Percentiles rank a stretch among this genome's conserved stretches.
These are phyloP conservation scores for Calliopsis andreniformis DNA, from an alignment of 1,140 invertebrate genomes.

Conservation along the genomic window DNA sequence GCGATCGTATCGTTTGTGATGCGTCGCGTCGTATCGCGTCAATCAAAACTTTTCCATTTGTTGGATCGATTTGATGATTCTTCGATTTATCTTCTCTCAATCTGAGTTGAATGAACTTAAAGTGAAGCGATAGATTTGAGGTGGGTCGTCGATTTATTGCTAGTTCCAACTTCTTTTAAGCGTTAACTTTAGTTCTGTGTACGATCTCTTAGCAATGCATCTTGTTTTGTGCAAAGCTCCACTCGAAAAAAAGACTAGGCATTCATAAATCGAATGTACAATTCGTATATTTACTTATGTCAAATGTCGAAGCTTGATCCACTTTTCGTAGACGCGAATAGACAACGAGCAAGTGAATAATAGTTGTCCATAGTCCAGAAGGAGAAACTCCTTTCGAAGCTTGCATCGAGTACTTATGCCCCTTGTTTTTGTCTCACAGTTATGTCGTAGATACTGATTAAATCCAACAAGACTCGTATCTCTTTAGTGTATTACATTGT, in stretches of 20 bases:
- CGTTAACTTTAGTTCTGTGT: neutral
- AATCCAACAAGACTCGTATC: conserved; percentile 20
- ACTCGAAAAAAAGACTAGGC: neutral
- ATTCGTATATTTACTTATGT: neutral
- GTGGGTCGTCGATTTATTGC: neutral
- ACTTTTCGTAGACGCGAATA: too few species aligned
- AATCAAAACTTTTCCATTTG: neutral
- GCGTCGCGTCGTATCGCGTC: too few species aligned
- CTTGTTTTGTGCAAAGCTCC: neutral
- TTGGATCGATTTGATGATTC: neutral
- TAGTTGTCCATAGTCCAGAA: neutral
- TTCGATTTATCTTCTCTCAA: neutral
- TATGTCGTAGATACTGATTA: conserved; percentile 56
- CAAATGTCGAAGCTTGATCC: neutral
- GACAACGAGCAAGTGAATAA: too few species aligned
- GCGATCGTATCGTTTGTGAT: too few species aligned
- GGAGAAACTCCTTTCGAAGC: neutral
- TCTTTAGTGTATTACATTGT: conserved; percentile 24
- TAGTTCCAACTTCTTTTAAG: neutral
- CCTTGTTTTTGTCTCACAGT: conserved; percentile 41
- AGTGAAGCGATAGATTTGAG: too few species aligned
- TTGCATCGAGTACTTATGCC: neutral
- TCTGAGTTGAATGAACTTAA: too few species aligned
- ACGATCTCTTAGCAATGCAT: too few species aligned
- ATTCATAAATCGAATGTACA: too few species aligned